A percentile compares a stretch with the other conserved stretches of the same genome.
phyloP scores from a whole-genome alignment of 2,113 vertebrate species.

The Otus sunia region DNA sequence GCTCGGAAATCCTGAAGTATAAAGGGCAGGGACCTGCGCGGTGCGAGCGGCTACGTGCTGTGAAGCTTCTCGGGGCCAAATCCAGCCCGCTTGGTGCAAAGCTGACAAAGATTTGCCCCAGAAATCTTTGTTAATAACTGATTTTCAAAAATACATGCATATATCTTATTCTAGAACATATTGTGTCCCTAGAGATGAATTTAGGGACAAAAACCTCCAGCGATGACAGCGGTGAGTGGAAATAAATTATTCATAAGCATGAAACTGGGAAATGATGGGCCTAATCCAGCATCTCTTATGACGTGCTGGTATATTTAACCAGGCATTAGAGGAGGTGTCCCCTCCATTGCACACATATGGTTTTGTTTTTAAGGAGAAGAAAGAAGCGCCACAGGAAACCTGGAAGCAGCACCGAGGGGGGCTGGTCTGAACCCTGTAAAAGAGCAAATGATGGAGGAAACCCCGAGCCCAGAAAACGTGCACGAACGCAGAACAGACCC shows the following conservation, averaged over 20 bases:
- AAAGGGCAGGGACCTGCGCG: background rate
- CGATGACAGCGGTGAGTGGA: fast-evolving
- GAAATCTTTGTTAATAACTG: background rate
- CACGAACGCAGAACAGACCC: background rate
- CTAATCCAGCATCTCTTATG: fast-evolving
- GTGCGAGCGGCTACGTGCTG: fast-evolving
- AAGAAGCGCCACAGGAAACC: fast-evolving
- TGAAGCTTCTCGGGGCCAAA: background rate
- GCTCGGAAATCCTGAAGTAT: background rate
- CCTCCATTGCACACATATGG: fast-evolving
- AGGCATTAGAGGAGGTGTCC: background rate
- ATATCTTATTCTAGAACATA: fast-evolving
- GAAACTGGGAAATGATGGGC: background rate
- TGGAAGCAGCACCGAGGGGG: fast-evolving
- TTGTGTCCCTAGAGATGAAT: background rate
- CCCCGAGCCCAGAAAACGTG: fast-evolving
- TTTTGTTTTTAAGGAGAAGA: background rate
- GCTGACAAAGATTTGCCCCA: background rate
- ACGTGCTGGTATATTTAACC: fast-evolving
- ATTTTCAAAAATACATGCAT: fast-evolving
- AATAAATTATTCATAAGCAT: fast-evolving
- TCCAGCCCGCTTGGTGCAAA: fast-evolving
- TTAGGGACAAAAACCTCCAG: background rate
- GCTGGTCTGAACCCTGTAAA: background rate
- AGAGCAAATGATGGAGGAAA: background rate